Evolutionary conservation across 2,888 invertebrate genomes (phyloP).

Genomic region (Oscheius onirici): DNA sequence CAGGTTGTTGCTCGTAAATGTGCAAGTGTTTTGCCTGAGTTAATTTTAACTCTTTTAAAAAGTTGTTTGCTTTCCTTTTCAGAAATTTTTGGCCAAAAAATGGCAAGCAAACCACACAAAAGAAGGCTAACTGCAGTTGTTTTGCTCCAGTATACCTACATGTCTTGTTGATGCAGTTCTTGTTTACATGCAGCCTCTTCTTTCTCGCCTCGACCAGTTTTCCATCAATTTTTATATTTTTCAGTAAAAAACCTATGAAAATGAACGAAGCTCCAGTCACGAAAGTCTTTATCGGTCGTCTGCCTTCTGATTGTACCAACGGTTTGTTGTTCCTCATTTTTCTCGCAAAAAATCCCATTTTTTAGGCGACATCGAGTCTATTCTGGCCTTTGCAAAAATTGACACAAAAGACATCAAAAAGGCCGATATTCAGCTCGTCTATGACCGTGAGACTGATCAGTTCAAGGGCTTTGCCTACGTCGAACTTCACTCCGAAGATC

Average conservation of each 20-base stretch:
- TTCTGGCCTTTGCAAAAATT: slow-evolving; percentile 31
- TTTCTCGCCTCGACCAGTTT: neutral
- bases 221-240: neutral
- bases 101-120: no score
- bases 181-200: neutral
- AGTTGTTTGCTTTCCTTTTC: no score
- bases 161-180: neutral
- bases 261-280: neutral
- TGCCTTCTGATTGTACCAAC: slow-evolving; percentile 56
- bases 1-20: no score
- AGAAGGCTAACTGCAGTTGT: neutral
- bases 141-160: neutral
- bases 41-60: no score
- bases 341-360: neutral
- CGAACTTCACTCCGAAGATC: slow-evolving; percentile 45
- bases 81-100: no score
- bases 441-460: slow-evolving; percentile 55
- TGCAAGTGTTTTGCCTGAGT: no score
- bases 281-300: slow-evolving; percentile 58
- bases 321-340: neutral
- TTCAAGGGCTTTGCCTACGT: slow-evolving; percentile 66
- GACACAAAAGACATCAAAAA: slow-evolving; percentile 18
- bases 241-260: neutral
- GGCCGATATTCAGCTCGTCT: slow-evolving; percentile 54
- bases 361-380: slow-evolving; percentile 50